Percentiles rank a stretch among this genome's conserved stretches.
Evolutionary conservation across 2,113 vertebrate genomes (phyloP).

Genomic region (Shinisaurus crocodilurus): DNA sequence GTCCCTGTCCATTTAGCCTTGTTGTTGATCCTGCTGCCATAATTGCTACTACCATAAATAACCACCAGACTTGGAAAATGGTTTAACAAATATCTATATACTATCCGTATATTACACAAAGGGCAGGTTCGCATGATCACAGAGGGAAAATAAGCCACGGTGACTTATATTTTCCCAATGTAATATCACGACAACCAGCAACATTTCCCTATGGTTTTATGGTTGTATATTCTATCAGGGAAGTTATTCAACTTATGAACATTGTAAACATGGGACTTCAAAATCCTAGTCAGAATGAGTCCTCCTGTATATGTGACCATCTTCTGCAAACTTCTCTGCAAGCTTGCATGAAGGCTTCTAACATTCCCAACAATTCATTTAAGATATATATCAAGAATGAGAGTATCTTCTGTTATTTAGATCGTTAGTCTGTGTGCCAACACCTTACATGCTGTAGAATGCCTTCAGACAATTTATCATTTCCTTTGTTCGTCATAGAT

Average conservation of each 20-base stretch:
- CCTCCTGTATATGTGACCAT: background rate
- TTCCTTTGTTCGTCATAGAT: background rate
- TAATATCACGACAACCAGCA: background rate
- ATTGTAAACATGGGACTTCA: background rate
- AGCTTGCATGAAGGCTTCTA: background rate
- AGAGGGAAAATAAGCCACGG: too few relatives aligned
- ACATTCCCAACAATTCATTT: background rate
- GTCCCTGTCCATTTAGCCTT: background rate
- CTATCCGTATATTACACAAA: too few relatives aligned
- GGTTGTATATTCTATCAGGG: background rate
- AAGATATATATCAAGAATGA: constrained; percentile 1
- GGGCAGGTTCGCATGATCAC: too few relatives aligned
- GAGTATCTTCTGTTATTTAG: background rate
- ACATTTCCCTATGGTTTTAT: background rate
- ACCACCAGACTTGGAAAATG: too few relatives aligned
- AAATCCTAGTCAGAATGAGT: background rate
- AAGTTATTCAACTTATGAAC: background rate
- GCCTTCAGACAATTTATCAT: constrained; percentile 9
- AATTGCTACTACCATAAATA: background rate
- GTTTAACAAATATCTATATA: too few relatives aligned
- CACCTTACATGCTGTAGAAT: background rate
- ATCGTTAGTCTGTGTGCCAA: constrained; percentile 11
- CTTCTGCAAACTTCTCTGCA: background rate
- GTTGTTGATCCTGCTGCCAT: background rate
- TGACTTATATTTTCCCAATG: too few relatives aligned